Conservation (phyloP, 2,113 vertebrate genomes). For the Zingel zingel region DNA sequence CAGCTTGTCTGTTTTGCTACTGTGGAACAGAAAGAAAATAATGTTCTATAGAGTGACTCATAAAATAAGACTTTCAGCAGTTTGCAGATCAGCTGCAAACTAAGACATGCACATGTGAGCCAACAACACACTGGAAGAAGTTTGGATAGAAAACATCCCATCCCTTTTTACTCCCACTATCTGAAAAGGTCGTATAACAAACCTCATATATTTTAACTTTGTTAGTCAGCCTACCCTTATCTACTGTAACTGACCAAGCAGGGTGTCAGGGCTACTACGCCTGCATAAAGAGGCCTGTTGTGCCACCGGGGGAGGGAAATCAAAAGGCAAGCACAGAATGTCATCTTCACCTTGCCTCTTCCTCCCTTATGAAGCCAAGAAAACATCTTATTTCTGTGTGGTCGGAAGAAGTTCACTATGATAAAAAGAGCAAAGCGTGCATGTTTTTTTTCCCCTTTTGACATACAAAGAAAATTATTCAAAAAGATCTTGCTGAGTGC, state of each 20-base stretch:
- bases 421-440: neutral
- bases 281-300: slow-evolving; percentile 28
- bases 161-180: slow-evolving; percentile 41
- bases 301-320: slow-evolving; percentile 52
- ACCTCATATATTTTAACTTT: slow-evolving; percentile 28
- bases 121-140: slow-evolving; percentile 7
- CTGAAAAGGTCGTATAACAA: slow-evolving; percentile 33
- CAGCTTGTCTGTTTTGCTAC: neutral
- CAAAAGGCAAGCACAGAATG: slow-evolving; percentile 50
- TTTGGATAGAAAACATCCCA: slow-evolving; percentile 49
- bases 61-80: slow-evolving; percentile 16
- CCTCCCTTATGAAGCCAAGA: slow-evolving; percentile 22
- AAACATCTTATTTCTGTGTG: slow-evolving; percentile 25
- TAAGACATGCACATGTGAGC: neutral
- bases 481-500: neutral
- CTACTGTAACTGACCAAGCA: slow-evolving; percentile 40
- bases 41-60: slow-evolving; percentile 39
- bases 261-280: slow-evolving; percentile 26
- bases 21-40: slow-evolving; percentile 17
- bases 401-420: slow-evolving; percentile 21
- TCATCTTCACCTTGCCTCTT: slow-evolving; percentile 30
- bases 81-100: slow-evolving; percentile 32
- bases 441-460: neutral
- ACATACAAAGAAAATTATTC: neutral
- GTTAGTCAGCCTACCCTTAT: slow-evolving; percentile 45